Evolutionary conservation across 1,140 invertebrate species (phyloP), one percentile per base, ranked within the genome.

Genomic region (Drosophila nasuta): DNA sequence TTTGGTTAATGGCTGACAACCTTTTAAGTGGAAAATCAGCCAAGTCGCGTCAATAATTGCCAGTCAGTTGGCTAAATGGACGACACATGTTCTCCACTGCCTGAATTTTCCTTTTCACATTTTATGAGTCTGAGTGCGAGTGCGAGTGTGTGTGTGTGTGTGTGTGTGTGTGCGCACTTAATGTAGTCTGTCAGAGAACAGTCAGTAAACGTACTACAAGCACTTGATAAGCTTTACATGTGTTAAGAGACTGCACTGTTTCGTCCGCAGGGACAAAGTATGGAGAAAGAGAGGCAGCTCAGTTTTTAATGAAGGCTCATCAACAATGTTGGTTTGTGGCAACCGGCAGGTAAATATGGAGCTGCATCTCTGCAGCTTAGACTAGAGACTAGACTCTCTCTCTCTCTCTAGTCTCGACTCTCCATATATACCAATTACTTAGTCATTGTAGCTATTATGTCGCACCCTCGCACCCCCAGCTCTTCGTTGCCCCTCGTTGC

Each of bases 231-330:
- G 51, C 65, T 76, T 76, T 59, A 71, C 73, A 75, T 75, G 67
- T 65, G 60, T 48, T 60, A 59, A 70, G 43, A 51, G 72, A 46
- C 67, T 20, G 33, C 33, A 56, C 38, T 68, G 8, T 8, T 33
- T 33, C n/a, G 25, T 45, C 15, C 20, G 15, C 8, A 15, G 15
- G 45, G 51, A 25, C 15, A 35, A 1, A 5, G 43, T 66, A 5
- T 25, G 20, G 3, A 25, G 20, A 20, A 15, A 59, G 11, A n/a
- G 38, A 11, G 45, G 11, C 10, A 57, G 72, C 67, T 79, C 45
- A 45, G 82, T 77, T 87, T 82, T 88, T 87, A 87, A 88, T 87
- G 77, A 80, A 87, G 79, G 79, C 82, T 87, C 82, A 82, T 87
- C 82, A 75, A 79, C 76, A 82, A 67, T 71, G 82, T 69, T 48